phyloP scores from a whole-genome alignment of 2,888 invertebrate species.

The Coecobrya sp. region DNA sequence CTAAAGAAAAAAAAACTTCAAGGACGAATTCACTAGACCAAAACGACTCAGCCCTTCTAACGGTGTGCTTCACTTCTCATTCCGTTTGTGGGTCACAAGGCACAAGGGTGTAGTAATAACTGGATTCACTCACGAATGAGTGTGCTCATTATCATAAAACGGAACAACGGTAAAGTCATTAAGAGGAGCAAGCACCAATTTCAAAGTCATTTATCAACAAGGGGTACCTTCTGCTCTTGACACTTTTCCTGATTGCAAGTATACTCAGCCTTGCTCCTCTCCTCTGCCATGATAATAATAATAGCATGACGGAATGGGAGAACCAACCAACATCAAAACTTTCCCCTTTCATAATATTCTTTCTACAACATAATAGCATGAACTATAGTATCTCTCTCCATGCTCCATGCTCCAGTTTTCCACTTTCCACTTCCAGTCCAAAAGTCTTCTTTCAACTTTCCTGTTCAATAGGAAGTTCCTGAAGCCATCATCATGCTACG shows the following conservation, averaged over 20 bases:
- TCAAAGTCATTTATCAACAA: constrained; percentile 54
- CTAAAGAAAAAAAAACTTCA: constrained; percentile 18
- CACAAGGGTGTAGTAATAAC: background rate
- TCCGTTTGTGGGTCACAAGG: background rate
- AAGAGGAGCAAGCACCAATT: constrained; percentile 50
- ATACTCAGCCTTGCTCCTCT: background rate
- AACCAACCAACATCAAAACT: background rate
- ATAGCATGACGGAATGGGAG: background rate
- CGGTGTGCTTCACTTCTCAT: background rate
- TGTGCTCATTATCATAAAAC: constrained; percentile 25
- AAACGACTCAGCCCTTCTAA: background rate
- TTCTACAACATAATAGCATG: background rate
- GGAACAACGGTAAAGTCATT: constrained; percentile 25
- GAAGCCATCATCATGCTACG: background rate
- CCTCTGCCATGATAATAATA: background rate
- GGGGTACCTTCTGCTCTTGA: constrained; percentile 50
- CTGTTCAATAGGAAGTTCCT: background rate
- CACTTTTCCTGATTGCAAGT: constrained; percentile 19
- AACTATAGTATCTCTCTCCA: too few relatives aligned
- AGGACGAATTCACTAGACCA: background rate
- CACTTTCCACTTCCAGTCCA: background rate
- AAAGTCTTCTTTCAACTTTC: background rate
- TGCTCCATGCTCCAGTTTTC: constrained; percentile 1
- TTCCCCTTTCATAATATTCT: background rate
- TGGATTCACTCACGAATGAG: background rate